Evolutionary conservation across 2,888 invertebrate species (phyloP), one percentile per base, ranked within the genome.

Genomic region (Blastobasis adustella): DNA sequence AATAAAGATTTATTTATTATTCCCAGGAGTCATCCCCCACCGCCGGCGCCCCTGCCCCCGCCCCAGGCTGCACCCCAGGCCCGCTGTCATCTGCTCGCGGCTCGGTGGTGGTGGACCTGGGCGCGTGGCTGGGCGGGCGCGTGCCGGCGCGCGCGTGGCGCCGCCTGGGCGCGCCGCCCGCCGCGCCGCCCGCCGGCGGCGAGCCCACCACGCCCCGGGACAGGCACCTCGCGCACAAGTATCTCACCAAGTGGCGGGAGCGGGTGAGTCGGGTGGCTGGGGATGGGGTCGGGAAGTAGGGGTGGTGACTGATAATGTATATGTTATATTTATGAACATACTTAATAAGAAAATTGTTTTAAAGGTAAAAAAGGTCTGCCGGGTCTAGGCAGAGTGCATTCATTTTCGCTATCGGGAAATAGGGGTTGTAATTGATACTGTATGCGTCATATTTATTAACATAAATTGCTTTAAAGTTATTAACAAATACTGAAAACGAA

Each of bases 51-150:
- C 4, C 47, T 62, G 1, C 49, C 78, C 0, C 58, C 78, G 1
- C 71, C 77, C 46, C 5, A 10, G 5, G 8, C 41, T 42, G 73
- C 58, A 63, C 62, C 4, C 71, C 70, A 3, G 63, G 62, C 4
- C 70, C 71, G 3, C 58, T 62, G 0, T 56, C 80, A 50, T 51
- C 72, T 47, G 47, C 79, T 51, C 52, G 79, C 41, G 70, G 86
- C 69, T 70, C 84, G 79, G 56, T 85, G 51, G 86, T 87, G 37
- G 79, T 92, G 37, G 87, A 90, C 54, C 75, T 92, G 50, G 89
- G 86, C 2, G 89, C 90, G 41, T 91, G 90, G 89, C 65, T 89
- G 52, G 80, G 80, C 23, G 88, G 89, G 9, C 64, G 65, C 46
- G 85, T 89, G 60, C 76, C 85, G 49, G 82, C 78, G 65, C 57